phyloP scores from a whole-genome alignment of 2,113 vertebrate species.

The Rhabdomys dilectus region DNA sequence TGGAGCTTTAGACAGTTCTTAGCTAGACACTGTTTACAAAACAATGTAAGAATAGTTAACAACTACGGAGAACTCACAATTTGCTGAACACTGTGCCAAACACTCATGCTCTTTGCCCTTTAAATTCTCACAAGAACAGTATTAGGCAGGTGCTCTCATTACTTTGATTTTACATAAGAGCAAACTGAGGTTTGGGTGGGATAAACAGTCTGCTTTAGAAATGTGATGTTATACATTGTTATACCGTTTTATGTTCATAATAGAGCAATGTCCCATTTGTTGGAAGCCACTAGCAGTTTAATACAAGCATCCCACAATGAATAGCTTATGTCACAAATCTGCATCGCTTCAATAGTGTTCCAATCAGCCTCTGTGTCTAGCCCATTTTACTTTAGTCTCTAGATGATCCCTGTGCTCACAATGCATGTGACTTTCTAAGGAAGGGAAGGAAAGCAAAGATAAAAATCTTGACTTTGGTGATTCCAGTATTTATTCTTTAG shows the following conservation, averaged over 20 bases:
- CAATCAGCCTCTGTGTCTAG: not conserved
- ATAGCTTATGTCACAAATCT: not conserved
- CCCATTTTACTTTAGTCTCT: slow-evolving; percentile 25
- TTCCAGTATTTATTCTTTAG: not conserved
- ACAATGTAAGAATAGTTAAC: not conserved
- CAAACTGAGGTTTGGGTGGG: not conserved
- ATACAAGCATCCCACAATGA: not conserved
- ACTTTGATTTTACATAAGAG: not conserved
- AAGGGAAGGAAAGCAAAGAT: slow-evolving; percentile 5
- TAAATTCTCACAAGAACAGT: not conserved
- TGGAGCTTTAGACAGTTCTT: not conserved
- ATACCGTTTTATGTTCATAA: not conserved
- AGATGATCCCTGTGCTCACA: not conserved
- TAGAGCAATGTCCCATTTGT: not conserved
- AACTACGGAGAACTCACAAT: not conserved
- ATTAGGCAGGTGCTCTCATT: not conserved
- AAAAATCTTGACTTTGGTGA: slow-evolving; percentile 19
- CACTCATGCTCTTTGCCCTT: not conserved
- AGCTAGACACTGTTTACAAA: slow-evolving; percentile 37
- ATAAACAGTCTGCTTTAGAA: not conserved
- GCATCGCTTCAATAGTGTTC: not conserved
- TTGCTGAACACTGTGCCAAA: not conserved
- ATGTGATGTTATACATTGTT: not conserved
- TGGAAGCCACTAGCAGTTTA: slow-evolving; percentile 20
- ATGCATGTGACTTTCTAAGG: slow-evolving; percentile 8